Evolutionary conservation across 1,140 invertebrate genomes (phyloP), one percentile per base, ranked within the genome.

Genomic region (Sesamia nonagrioides): DNA sequence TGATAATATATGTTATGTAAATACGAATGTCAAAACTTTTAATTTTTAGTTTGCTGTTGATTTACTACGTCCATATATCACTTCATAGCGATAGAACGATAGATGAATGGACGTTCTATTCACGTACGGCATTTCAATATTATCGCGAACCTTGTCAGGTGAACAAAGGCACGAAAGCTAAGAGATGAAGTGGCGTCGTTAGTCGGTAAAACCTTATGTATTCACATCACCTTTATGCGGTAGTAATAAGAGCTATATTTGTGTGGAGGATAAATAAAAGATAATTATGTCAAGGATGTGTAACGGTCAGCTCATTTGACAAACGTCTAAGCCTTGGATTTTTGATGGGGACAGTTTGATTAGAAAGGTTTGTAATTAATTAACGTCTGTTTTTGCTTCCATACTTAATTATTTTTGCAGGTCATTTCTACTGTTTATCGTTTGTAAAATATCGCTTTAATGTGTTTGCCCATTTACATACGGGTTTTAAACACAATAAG

Each of bases 101-200:
- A 90, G 86, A 89, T 88, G 85, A 84, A 87, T 84, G 79, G 80
- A 84, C 78, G 80, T 77, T 83, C 88, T 83, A 92, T 92, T 92
- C 87, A 87, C 82, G 84, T 86, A 81, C 77, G 87, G 88, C 86
- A 90, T 93, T 93, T 93, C 89, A 91, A 93, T 93, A 92, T 92
- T 91, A 92, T 91, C 90, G 87, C 87, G 89, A 86, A 87, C 86
- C 89, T 86, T 93, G 91, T 92, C 90, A 91, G 82, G 76, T 84
- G 87, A 87, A 92, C 89, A 92, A 93, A 88, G 84, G 86, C 50
- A 78, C 66, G 68, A 86, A 85, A 84, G 85, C 85, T 74, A 82
- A 78, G 82, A 92, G 87, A 92, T 89, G 91, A 91, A 92, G 89
- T 85, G 80, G 80, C 80, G 80, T 89, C 85, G 86, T 91, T 91